These are phyloP conservation scores for Tenebrio molitor DNA, from an alignment of 1,140 invertebrate species.

Conservation along the genomic window DNA sequence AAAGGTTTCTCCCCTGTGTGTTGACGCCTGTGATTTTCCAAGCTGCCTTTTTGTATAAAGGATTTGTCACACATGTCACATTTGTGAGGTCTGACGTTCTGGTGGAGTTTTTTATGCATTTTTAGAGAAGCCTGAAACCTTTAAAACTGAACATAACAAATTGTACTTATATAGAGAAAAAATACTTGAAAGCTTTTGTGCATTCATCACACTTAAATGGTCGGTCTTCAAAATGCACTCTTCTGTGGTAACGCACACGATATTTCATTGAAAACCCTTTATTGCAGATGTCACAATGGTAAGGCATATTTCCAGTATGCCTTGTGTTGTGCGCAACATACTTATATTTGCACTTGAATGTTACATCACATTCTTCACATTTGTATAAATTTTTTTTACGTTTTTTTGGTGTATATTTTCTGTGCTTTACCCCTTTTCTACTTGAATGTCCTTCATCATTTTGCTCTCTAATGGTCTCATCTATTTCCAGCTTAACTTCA, in stretches of 20 bases:
- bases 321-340: slow-evolving; percentile 59
- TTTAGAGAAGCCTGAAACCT: slow-evolving; percentile 58
- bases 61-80: slow-evolving; percentile 75
- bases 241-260: neutral
- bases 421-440: too few relatives aligned
- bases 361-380: too few relatives aligned
- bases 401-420: too few relatives aligned
- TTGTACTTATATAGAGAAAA: neutral
- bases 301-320: slow-evolving; percentile 63
- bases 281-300: slow-evolving; percentile 42
- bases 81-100: slow-evolving; percentile 52
- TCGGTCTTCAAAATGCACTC: slow-evolving; percentile 53
- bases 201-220: slow-evolving; percentile 58
- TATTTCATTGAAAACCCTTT: slow-evolving; percentile 29
- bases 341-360: slow-evolving; percentile 26
- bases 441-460: too few relatives aligned
- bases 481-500: too few relatives aligned
- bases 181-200: slow-evolving; percentile 58
- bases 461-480: too few relatives aligned
- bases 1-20: neutral
- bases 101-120: slow-evolving; percentile 63
- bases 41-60: slow-evolving; percentile 67
- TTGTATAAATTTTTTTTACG: too few relatives aligned
- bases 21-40: neutral
- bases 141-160: slow-evolving; percentile 38